Conservation (phyloP, 92 coral and sea anemone species). For the Epizoanthus fatuus region DNA sequence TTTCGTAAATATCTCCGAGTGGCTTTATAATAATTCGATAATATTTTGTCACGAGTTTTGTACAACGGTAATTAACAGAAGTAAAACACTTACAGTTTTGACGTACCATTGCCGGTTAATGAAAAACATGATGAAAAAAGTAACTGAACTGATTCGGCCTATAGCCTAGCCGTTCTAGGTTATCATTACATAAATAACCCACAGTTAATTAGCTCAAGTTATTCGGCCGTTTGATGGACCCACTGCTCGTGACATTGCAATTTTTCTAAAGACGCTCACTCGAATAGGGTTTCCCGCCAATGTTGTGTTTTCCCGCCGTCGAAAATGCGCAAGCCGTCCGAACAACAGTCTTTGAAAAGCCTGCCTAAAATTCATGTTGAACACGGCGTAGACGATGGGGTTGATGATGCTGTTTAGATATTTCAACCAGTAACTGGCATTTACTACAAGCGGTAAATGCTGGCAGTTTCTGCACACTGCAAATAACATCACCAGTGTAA, state of each 20-base stretch:
- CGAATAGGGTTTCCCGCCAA: background rate
- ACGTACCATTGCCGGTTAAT: too few relatives aligned
- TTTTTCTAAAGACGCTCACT: background rate
- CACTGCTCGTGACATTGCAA: background rate
- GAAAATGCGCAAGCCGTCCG: slow-evolving; percentile 13
- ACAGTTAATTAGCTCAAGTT: background rate
- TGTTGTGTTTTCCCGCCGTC: slow-evolving; percentile 5
- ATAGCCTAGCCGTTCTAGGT: too few relatives aligned
- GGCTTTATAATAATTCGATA: too few relatives aligned
- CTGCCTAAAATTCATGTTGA: slow-evolving; percentile 70
- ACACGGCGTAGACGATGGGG: slow-evolving; percentile 80
- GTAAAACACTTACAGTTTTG: too few relatives aligned
- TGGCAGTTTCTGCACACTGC: slow-evolving; percentile 76
- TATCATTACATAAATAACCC: too few relatives aligned
- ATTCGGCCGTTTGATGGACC: background rate
- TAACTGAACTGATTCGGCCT: too few relatives aligned
- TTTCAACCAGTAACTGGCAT: slow-evolving; percentile 83
- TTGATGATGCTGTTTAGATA: slow-evolving; percentile 78
- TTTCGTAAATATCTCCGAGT: too few relatives aligned
- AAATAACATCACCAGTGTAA: slow-evolving; percentile 62
- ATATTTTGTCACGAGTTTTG: too few relatives aligned
- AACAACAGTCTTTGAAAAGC: slow-evolving; percentile 73
- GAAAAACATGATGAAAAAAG: too few relatives aligned
- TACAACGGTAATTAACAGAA: too few relatives aligned
- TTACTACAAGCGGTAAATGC: slow-evolving; percentile 40